Base-by-base conservation (phyloP, 2,113 vertebrate genomes). In the Sapajus apella region DNA sequence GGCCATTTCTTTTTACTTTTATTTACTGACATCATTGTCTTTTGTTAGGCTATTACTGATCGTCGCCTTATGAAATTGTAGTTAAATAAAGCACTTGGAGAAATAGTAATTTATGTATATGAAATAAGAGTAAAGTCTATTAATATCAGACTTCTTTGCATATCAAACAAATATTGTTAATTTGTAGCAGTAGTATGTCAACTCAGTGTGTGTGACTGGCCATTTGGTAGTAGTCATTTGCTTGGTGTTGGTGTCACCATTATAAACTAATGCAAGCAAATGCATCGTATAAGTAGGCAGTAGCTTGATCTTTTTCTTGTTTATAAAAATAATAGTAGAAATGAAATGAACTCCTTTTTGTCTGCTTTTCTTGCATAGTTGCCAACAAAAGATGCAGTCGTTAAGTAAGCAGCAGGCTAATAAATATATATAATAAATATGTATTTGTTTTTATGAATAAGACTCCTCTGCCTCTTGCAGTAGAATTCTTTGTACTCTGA, bases 291-390 rank as follows among this genome's bases (percentile, higher is more conserved):
- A 76, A 84, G 85, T 94, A 92, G 50, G 6, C 17, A 88, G 40
- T 75, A 86, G 58, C 87, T 84, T 91, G 30, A 92, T 43, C 96
- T 70, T 92, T 50, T 35, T 97, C 83, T 96, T 40, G 9, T 45
- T 84, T 84, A 64, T 75, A 94, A 76, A 93, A 95, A 94, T 68
- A 95, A 75, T 66, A 45, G 45, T 37, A 82, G 47, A 73, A 93
- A 96, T 97, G 58, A 96, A 96, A 68, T 92, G 58, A 98, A 8
- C 47, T 95, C 5, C 40, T 94, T 96, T 95, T 75, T 23, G 79
- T 14, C 70, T 83, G 43, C 83, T 97, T 97, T 97, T 93, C 80
- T 93, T 98, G 50, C 72, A 4, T 68, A 66, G 61, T 80, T 89
- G 82, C 90, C 96, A 95, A n/a, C 77, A 89, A 95, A 79, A 97